Conservation (phyloP, 2,888 invertebrate species). For the Kuschelorhynchus macadamiae region DNA sequence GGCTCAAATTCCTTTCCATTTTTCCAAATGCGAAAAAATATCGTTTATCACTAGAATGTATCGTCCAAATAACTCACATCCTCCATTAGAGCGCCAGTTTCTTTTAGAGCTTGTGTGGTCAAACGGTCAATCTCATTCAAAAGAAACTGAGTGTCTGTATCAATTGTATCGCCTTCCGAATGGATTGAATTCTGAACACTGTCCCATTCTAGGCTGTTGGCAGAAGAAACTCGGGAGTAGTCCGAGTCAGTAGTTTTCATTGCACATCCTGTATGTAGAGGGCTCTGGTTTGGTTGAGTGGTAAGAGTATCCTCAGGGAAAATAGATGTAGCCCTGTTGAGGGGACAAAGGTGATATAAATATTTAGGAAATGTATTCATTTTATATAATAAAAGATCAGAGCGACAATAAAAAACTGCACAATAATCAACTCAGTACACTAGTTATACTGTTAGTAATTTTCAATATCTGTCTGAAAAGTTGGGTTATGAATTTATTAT, state of each 20-base stretch:
- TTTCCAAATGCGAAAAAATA: no score
- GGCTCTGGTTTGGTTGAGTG: slow-evolving; percentile 56
- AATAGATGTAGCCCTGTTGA: slow-evolving; percentile 56
- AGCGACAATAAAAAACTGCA: no score
- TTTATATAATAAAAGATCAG: no score
- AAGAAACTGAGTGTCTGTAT: slow-evolving; percentile 76
- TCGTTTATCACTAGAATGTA: slow-evolving; percentile 35
- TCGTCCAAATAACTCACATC: slow-evolving; percentile 44
- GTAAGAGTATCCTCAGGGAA: slow-evolving; percentile 57
- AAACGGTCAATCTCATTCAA: slow-evolving; percentile 78
- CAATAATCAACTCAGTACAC: no score
- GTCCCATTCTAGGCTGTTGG: slow-evolving; percentile 81
- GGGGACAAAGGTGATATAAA: no score
- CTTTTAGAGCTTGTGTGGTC: slow-evolving; percentile 76
- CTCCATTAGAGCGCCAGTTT: slow-evolving; percentile 70
- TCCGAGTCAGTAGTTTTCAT: slow-evolving; percentile 66
- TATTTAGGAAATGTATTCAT: no score
- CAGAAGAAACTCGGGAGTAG: slow-evolving; percentile 76
- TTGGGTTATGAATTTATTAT: no score
- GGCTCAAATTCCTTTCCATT: no score
- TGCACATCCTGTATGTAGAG: slow-evolving; percentile 56
- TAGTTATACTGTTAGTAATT: no score
- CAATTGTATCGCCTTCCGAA: slow-evolving; percentile 66
- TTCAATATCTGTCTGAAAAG: no score
- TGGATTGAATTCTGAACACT: slow-evolving; percentile 70